Percentiles rank a stretch among this genome's conserved stretches.
phyloP scores from a whole-genome alignment of 1,140 invertebrate genomes.

The Anadara kagoshimensis region DNA sequence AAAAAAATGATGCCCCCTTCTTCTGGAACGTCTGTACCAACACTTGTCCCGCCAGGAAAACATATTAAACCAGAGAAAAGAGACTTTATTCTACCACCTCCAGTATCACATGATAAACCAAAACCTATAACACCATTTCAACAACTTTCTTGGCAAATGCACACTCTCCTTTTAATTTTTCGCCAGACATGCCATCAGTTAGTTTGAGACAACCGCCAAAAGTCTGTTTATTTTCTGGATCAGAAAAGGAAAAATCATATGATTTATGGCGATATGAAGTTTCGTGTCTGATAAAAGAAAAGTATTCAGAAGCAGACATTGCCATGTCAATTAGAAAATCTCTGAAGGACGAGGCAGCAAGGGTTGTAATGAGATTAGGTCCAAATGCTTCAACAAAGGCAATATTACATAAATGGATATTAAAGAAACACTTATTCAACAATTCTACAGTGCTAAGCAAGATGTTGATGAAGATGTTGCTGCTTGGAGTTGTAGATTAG shows the following conservation, averaged over 20 bases:
- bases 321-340: conserved; percentile 3
- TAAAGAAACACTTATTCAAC: neutral
- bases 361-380: conserved; percentile 21
- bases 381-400: neutral
- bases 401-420: conserved; percentile 25
- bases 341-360: conserved; percentile 6
- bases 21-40: too few relatives aligned
- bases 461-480: neutral
- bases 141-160: too few relatives aligned
- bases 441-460: conserved; percentile 10
- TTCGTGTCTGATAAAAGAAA: neutral
- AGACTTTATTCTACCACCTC: too few relatives aligned
- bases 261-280: conserved; percentile 23
- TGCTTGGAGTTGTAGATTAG: neutral
- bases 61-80: too few relatives aligned
- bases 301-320: neutral
- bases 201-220: too few relatives aligned
- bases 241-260: neutral
- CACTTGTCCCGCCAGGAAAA: too few relatives aligned
- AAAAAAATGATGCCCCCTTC: too few relatives aligned
- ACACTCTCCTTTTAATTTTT: too few relatives aligned
- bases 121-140: too few relatives aligned
- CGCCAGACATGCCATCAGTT: too few relatives aligned
- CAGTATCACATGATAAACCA: too few relatives aligned
- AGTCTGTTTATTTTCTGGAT: too few relatives aligned